Conservation (phyloP, 92 coral and sea anemone genomes). For the Parazoanthus atlanticus region DNA sequence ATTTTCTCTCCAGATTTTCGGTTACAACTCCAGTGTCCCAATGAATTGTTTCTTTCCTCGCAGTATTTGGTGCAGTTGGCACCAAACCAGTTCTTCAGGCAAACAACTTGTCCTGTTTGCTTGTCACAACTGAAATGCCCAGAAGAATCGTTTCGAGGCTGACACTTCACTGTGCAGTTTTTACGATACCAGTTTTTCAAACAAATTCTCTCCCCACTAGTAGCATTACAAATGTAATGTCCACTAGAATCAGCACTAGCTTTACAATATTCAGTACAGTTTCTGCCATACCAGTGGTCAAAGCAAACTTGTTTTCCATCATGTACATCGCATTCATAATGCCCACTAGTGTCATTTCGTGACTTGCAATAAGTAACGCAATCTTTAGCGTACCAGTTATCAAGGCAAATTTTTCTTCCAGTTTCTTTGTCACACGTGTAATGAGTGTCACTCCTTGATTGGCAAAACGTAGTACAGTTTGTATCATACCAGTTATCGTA, state of each 20-base stretch:
- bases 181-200: slow-evolving; percentile 47
- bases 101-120: slow-evolving; percentile 46
- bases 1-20: slow-evolving; percentile 42
- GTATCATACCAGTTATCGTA: slow-evolving; percentile 67
- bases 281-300: slow-evolving; percentile 37
- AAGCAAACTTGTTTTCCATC: slow-evolving; percentile 52
- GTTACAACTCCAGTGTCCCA: slow-evolving; percentile 50
- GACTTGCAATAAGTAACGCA: slow-evolving; percentile 67
- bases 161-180: slow-evolving; percentile 48
- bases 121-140: slow-evolving; percentile 55
- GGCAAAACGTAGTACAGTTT: slow-evolving; percentile 63
- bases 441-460: slow-evolving; percentile 40
- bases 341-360: slow-evolving; percentile 53
- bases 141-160: slow-evolving; percentile 40
- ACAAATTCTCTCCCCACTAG: slow-evolving; percentile 45
- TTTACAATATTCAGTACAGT: slow-evolving; percentile 46
- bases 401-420: slow-evolving; percentile 72
- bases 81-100: slow-evolving; percentile 56
- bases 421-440: slow-evolving; percentile 54
- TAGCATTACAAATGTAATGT: slow-evolving; percentile 46
- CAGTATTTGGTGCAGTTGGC: slow-evolving; percentile 53
- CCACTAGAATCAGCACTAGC: slow-evolving; percentile 28
- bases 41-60: slow-evolving; percentile 17
- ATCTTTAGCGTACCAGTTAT: slow-evolving; percentile 68
- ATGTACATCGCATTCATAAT: slow-evolving; percentile 48